Evolutionary conservation across 2,113 vertebrate species (phyloP).

Genomic region (Pseudorasbora parva): DNA sequence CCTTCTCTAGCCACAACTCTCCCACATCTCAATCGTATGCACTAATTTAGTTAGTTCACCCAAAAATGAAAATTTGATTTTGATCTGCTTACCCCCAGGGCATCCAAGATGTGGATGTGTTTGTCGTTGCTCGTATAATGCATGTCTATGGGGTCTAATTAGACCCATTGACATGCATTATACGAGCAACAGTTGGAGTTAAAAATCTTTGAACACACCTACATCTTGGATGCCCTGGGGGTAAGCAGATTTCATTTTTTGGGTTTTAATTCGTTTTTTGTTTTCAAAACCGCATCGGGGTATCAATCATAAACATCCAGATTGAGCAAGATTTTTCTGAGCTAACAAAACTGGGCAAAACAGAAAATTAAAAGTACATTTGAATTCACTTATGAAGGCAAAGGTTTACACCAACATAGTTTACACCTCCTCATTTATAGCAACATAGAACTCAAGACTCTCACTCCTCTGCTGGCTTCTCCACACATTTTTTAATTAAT

Average conservation of each 20-base stretch:
- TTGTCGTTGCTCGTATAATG: no score
- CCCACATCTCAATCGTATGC: not conserved
- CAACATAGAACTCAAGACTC: slow-evolving; percentile 5
- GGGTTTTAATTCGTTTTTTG: no score
- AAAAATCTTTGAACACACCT: no score
- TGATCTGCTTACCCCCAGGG: no score
- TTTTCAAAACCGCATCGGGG: not conserved
- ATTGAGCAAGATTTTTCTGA: not conserved
- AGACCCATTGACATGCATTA: no score
- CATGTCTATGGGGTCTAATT: no score
- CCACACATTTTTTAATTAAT: slow-evolving; percentile 26
- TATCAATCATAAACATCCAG: not conserved
- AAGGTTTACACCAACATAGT: not conserved
- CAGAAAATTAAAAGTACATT: not conserved
- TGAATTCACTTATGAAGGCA: not conserved
- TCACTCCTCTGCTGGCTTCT: slow-evolving; percentile 45
- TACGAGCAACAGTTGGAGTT: no score
- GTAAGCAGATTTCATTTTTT: no score
- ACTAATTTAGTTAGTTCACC: not conserved
- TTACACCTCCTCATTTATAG: not conserved
- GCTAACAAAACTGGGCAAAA: not conserved
- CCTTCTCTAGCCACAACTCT: not conserved
- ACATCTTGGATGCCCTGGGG: no score
- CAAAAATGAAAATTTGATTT: no score
- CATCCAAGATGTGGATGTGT: no score